Evolutionary conservation across 2,797 vertebrate species (phyloP).

Genomic region (Rhinoraja longicauda): DNA sequence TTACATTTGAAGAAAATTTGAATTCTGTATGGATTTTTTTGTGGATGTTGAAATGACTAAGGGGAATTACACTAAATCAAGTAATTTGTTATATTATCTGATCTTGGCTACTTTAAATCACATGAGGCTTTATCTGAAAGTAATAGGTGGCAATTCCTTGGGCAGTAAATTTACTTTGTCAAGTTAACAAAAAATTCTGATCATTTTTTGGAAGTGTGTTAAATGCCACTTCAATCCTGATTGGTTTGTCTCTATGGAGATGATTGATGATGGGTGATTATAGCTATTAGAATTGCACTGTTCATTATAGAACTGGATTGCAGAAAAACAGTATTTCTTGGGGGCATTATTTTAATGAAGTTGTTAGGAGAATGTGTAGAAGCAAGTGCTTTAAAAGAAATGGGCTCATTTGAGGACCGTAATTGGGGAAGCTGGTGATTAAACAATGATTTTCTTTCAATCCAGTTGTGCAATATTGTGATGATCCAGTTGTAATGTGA

Average conservation of each 20-base stretch:
- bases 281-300: background rate
- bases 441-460: background rate
- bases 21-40: background rate
- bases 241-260: background rate
- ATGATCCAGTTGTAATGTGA: background rate
- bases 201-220: background rate
- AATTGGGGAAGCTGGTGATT: background rate
- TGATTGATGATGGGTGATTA: background rate
- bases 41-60: background rate
- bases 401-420: background rate
- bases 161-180: background rate
- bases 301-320: background rate
- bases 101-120: background rate
- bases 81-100: background rate
- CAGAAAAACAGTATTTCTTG: background rate
- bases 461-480: background rate
- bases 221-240: background rate
- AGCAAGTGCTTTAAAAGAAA: background rate
- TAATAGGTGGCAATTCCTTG: background rate
- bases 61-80: background rate
- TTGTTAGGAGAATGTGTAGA: background rate
- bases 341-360: background rate
- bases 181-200: background rate
- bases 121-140: background rate
- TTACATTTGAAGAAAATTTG: background rate